Percentiles rank a stretch among this genome's conserved stretches.
Evolutionary conservation across 2,888 invertebrate genomes (phyloP).

Genomic region (Drosophila quinaria): DNA sequence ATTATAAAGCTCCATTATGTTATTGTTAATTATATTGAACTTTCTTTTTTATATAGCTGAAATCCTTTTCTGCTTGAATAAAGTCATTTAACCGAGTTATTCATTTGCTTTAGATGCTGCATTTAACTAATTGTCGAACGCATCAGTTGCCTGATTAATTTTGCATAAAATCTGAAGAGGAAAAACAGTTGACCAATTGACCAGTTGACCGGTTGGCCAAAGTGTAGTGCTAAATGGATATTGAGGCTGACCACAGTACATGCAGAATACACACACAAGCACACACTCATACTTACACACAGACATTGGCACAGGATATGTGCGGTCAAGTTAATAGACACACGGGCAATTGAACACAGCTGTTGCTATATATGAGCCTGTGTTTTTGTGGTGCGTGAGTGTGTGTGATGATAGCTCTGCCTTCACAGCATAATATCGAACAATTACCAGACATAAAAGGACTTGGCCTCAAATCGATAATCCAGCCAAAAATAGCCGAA

Average conservation of each 20-base stretch:
- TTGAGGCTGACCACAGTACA: slow-evolving; percentile 56
- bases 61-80: slow-evolving; percentile 18
- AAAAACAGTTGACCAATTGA: slow-evolving; percentile 37
- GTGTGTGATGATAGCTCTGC: slow-evolving; percentile 44
- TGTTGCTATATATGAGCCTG: slow-evolving; percentile 42
- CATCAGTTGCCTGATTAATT: slow-evolving; percentile 67
- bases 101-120: slow-evolving; percentile 36
- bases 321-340: slow-evolving; percentile 69
- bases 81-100: slow-evolving; percentile 46
- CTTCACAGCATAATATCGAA: slow-evolving; percentile 49
- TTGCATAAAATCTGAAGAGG: slow-evolving; percentile 69
- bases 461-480: slow-evolving; percentile 59
- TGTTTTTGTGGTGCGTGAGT: background rate
- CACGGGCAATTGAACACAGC: slow-evolving; percentile 75
- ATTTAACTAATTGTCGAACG: slow-evolving; percentile 61
- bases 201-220: slow-evolving; percentile 38
- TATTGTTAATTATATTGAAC: background rate
- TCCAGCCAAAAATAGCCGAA: slow-evolving; percentile 53
- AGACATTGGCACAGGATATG: slow-evolving; percentile 25
- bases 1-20: background rate
- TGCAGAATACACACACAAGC: slow-evolving; percentile 43
- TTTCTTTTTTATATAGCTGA: background rate
- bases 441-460: slow-evolving; percentile 55
- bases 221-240: slow-evolving; percentile 40
- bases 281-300: slow-evolving; percentile 37